Percentiles rank a stretch among this genome's conserved stretches.
These are phyloP conservation scores for Coptotermes formosanus DNA, from an alignment of 1,140 invertebrate genomes.

Conservation along the genomic window DNA sequence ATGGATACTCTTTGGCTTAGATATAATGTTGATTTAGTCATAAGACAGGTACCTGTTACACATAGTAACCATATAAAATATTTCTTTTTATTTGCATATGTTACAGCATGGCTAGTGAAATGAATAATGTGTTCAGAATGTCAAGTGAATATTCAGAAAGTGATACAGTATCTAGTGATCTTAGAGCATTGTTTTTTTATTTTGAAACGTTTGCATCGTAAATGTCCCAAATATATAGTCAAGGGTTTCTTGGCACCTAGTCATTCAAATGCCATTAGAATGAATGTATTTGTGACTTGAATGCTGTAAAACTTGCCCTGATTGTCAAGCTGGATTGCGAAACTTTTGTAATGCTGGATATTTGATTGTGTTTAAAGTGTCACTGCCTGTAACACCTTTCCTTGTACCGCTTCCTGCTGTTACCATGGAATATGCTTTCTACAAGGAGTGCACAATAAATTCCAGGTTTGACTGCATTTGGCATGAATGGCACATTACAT, in stretches of 20 bases:
- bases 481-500: no score
- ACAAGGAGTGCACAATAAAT: no score
- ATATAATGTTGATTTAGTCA: not conserved
- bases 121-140: not conserved
- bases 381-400: no score
- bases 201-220: not conserved
- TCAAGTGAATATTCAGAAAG: not conserved
- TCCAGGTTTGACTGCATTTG: no score
- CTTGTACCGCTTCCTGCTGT: no score
- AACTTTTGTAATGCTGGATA: no score
- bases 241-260: constrained; percentile 3
- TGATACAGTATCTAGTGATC: not conserved
- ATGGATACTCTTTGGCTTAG: not conserved
- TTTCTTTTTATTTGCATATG: not conserved
- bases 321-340: no score
- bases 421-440: no score
- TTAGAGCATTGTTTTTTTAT: not conserved
- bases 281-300: not conserved
- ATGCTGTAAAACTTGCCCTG: not conserved
- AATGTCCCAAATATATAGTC: not conserved
- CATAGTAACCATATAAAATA: not conserved
- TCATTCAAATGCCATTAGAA: not conserved
- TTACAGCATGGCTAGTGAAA: not conserved
- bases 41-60: not conserved
- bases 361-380: no score